phyloP scores from a whole-genome alignment of 2,888 invertebrate genomes.

The Congeria kusceri region DNA sequence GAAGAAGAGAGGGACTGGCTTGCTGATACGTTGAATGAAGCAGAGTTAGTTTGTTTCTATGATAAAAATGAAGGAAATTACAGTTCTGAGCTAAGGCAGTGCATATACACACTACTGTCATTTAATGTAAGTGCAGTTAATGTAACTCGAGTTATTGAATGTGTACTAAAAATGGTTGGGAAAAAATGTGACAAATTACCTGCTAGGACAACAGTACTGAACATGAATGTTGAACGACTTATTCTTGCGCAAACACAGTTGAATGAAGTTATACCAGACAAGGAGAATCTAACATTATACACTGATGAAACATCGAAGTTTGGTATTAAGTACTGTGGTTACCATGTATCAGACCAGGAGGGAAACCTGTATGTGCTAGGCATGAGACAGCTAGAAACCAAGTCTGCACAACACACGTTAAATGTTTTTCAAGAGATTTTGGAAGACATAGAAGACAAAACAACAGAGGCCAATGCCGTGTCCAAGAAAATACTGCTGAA shows the following conservation, averaged over 20 bases:
- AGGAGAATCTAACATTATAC: constrained; percentile 21
- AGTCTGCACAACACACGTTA: constrained; percentile 26
- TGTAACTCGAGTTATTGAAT: neutral
- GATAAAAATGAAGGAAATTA: constrained; percentile 8
- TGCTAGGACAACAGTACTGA: constrained; percentile 22
- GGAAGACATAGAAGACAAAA: constrained; percentile 21
- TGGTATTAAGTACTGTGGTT: constrained; percentile 26
- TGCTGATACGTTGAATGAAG: constrained; percentile 11
- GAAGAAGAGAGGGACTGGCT: constrained; percentile 10
- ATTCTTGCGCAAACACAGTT: constrained; percentile 29
- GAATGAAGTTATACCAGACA: constrained; percentile 18
- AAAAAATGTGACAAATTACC: constrained; percentile 14
- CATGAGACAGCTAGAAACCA: constrained; percentile 9
- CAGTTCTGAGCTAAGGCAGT: constrained; percentile 19
- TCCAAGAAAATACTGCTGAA: constrained; percentile 28
- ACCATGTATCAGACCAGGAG: constrained; percentile 28
- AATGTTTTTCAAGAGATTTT: constrained; percentile 19
- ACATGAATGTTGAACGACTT: constrained; percentile 33
- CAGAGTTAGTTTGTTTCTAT: constrained; percentile 5
- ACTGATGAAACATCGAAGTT: constrained; percentile 37
- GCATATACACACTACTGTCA: constrained; percentile 23
- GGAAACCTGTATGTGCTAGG: constrained; percentile 34
- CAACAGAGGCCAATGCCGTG: neutral
- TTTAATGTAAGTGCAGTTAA: constrained; percentile 25
- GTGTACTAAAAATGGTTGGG: constrained; percentile 22